Evolutionary conservation across 1,140 invertebrate genomes (phyloP).

Genomic region (Drosophila lacteicornis): DNA sequence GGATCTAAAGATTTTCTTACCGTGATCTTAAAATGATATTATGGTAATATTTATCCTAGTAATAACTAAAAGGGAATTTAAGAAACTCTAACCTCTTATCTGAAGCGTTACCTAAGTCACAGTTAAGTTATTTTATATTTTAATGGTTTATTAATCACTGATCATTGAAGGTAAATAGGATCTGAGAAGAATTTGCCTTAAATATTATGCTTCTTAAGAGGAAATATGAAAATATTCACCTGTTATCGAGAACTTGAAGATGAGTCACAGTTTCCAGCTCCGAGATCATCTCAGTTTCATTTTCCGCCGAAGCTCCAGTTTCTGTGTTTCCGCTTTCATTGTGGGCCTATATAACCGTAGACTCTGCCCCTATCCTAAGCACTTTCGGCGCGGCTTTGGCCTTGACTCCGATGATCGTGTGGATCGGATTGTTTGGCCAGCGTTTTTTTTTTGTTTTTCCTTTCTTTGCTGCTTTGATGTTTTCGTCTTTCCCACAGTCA

Average conservation of each 20-base stretch:
- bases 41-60: no score
- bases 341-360: background rate
- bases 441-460: slow-evolving; percentile 23
- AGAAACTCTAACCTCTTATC: no score
- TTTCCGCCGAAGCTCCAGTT: slow-evolving; percentile 7
- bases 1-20: no score
- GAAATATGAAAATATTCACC: background rate
- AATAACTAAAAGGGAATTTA: no score
- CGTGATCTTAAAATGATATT: no score
- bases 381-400: slow-evolving; percentile 23
- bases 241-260: background rate
- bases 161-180: background rate
- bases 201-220: no score
- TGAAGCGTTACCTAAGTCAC: no score
- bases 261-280: slow-evolving; percentile 4
- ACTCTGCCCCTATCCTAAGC: slow-evolving; percentile 17
- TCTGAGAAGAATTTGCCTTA: background rate
- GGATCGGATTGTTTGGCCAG: slow-evolving; percentile 42
- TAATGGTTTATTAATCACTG: background rate
- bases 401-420: slow-evolving; percentile 33
- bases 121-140: no score
- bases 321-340: slow-evolving; percentile 20
- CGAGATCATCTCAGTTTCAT: slow-evolving; percentile 2
- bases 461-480: slow-evolving; percentile 27
- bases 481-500: slow-evolving; percentile 30